These are phyloP conservation scores for Gallinago nigripennis DNA, from an alignment of 2,797 vertebrate species.

Conservation along the genomic window DNA sequence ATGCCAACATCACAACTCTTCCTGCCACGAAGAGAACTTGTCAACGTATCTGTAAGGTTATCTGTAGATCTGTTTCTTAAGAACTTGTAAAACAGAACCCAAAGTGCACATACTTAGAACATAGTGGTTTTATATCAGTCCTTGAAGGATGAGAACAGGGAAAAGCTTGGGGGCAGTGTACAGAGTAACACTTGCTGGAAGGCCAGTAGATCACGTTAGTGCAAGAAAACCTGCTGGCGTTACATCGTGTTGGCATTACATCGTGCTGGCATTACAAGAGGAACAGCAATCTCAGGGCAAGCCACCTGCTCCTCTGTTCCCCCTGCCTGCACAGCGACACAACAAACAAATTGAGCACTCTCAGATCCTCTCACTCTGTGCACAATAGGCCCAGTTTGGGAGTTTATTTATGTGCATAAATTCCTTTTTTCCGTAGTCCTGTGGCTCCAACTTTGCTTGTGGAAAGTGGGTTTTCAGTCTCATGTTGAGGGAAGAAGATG, in stretches of 20 bases:
- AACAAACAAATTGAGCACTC: fast-evolving
- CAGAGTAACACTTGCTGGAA: not conserved
- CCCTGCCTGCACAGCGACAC: fast-evolving
- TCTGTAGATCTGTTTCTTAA: not conserved
- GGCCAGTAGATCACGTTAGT: not conserved
- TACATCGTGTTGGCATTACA: not conserved
- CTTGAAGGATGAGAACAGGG: not conserved
- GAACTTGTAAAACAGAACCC: not conserved
- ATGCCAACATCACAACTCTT: not conserved
- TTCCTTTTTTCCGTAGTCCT: not conserved
- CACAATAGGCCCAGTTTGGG: not conserved
- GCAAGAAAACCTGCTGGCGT: not conserved
- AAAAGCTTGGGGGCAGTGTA: not conserved
- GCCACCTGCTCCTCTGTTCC: not conserved
- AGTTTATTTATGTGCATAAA: not conserved
- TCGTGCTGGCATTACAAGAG: not conserved
- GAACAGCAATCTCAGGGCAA: not conserved
- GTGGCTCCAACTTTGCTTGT: not conserved
- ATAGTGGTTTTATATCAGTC: not conserved
- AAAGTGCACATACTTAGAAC: not conserved
- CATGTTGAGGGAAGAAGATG: fast-evolving
- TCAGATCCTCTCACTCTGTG: not conserved
- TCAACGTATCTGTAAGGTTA: not conserved
- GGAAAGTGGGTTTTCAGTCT: not conserved
- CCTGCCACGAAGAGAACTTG: not conserved